These are phyloP conservation scores for Cuniculus paca DNA, from an alignment of 2,797 vertebrate genomes.

Conservation along the genomic window DNA sequence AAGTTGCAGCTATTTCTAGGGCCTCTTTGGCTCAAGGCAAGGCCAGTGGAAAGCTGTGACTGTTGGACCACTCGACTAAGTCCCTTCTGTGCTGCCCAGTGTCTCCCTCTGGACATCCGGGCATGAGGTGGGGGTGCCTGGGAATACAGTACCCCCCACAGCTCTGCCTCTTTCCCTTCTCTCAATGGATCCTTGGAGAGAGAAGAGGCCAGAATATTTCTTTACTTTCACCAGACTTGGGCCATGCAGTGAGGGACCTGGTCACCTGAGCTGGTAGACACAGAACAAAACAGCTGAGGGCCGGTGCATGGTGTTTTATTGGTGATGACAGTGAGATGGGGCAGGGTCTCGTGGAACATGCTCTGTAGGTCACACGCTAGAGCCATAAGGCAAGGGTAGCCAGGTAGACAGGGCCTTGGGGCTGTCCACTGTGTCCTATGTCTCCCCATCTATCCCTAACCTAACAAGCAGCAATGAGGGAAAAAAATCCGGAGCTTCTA, in stretches of 20 bases:
- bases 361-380: slow-evolving; percentile 78
- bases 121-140: not conserved
- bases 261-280: not conserved
- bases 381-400: slow-evolving; percentile 67
- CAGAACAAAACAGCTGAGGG: slow-evolving; percentile 31
- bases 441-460: slow-evolving; percentile 69
- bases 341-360: slow-evolving; percentile 75
- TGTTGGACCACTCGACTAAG: not conserved
- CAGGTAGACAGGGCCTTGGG: slow-evolving; percentile 47
- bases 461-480: slow-evolving; percentile 73
- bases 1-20: not conserved
- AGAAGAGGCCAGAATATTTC: not conserved
- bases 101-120: not conserved
- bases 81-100: not conserved
- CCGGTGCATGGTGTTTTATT: slow-evolving; percentile 82
- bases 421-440: slow-evolving; percentile 16
- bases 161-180: not conserved
- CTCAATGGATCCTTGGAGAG: not conserved
- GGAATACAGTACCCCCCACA: not conserved
- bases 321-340: slow-evolving; percentile 72
- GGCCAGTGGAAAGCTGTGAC: not conserved
- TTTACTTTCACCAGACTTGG: not conserved
- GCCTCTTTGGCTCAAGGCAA: not conserved
- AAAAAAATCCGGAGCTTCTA: slow-evolving; percentile 27
- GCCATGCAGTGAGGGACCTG: not conserved